Evolutionary conservation across 2,797 vertebrate species (phyloP).

Genomic region (Anas acuta): DNA sequence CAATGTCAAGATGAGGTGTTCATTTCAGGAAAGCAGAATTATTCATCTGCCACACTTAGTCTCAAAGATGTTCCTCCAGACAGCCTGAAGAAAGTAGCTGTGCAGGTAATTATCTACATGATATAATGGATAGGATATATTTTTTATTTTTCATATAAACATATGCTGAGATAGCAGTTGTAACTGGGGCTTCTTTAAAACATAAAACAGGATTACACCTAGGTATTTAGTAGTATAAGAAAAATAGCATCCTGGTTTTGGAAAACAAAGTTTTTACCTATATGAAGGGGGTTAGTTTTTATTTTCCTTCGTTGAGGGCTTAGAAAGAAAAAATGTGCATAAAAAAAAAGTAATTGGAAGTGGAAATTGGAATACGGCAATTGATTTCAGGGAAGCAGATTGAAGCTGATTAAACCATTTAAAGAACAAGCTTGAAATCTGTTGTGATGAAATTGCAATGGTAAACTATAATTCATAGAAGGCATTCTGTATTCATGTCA

Average conservation of each 20-base stretch:
- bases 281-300: not conserved
- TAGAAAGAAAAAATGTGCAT: not conserved
- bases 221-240: not conserved
- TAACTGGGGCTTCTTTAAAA: conserved; percentile 13
- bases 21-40: conserved; percentile 86
- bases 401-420: not conserved
- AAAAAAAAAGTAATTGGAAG: not conserved
- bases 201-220: not conserved
- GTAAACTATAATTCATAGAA: not conserved
- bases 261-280: not conserved
- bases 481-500: not conserved
- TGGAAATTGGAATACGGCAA: not conserved
- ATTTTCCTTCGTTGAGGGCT: not conserved
- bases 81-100: conserved; percentile 89
- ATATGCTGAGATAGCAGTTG: not conserved
- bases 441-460: not conserved
- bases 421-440: not conserved
- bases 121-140: not conserved
- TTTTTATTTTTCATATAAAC: not conserved
- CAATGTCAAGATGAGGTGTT: conserved; percentile 88
- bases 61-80: conserved; percentile 83
- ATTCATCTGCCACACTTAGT: conserved; percentile 74
- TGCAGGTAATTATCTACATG: conserved; percentile 51
- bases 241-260: not conserved
- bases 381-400: not conserved